A percentile compares a stretch with the other conserved stretches of the same genome.
phyloP scores from a whole-genome alignment of 2,888 invertebrate genomes.

The Ptilodon capucinus region DNA sequence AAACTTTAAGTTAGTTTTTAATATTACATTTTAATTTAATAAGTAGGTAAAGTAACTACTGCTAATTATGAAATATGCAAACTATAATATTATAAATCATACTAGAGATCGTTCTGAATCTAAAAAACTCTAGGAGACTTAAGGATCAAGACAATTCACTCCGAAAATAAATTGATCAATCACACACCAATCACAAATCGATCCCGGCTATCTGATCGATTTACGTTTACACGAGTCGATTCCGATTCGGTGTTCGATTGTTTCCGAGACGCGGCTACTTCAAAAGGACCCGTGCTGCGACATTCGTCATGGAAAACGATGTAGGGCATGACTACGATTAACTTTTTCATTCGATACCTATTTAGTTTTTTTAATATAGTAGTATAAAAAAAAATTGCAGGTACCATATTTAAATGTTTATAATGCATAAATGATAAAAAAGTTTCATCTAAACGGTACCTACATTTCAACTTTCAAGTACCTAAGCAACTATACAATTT shows the following conservation, averaged over 20 bases:
- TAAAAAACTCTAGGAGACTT: too few relatives aligned
- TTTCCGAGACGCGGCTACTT: conserved; percentile 53
- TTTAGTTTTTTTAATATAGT: conserved; percentile 24
- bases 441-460: too few relatives aligned
- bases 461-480: too few relatives aligned
- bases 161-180: conserved; percentile 39
- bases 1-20: too few relatives aligned
- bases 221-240: conserved; percentile 60
- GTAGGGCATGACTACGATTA: conserved; percentile 33
- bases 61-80: too few relatives aligned
- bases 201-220: conserved; percentile 64
- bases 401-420: neutral
- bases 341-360: conserved; percentile 34
- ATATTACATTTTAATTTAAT: too few relatives aligned
- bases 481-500: too few relatives aligned
- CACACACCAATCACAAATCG: conserved; percentile 61
- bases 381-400: neutral
- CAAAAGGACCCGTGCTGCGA: conserved; percentile 50
- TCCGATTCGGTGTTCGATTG: conserved; percentile 62
- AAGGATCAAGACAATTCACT: conserved; percentile 26
- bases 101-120: too few relatives aligned
- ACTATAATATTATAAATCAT: too few relatives aligned
- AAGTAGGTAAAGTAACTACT: too few relatives aligned
- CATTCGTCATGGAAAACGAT: conserved; percentile 65
- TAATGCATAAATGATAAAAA: too few relatives aligned